phyloP scores from a whole-genome alignment of 2,797 vertebrate genomes.

The Pogonophryne albipinna region DNA sequence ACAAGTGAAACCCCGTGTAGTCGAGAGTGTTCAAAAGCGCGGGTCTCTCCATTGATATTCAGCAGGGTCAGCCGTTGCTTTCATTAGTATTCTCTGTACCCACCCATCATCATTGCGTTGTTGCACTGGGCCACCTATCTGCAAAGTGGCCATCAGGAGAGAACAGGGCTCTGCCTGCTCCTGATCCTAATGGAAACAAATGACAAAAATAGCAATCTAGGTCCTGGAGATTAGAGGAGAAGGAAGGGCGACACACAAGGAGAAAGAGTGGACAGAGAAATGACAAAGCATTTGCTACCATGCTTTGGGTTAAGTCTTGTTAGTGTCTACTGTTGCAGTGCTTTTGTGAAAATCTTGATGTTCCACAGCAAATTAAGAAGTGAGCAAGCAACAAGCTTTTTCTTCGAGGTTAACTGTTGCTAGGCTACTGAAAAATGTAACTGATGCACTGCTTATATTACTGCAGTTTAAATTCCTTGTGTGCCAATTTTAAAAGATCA shows the following conservation, averaged over 20 bases:
- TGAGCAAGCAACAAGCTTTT: conserved; percentile 11
- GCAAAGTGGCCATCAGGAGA: conserved; percentile 41
- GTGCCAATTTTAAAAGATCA: not conserved
- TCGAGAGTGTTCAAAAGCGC: not conserved
- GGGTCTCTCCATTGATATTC: not conserved
- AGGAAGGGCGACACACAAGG: not conserved
- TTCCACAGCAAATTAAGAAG: not conserved
- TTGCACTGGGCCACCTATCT: conserved; percentile 36
- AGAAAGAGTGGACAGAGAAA: not conserved
- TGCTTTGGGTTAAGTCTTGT: not conserved
- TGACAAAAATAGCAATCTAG: conserved; percentile 37
- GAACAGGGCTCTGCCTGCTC: conserved; percentile 23
- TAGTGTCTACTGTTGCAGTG: not conserved
- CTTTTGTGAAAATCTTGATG: not conserved
- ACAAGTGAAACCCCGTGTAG: too few species aligned
- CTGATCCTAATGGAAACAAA: conserved; percentile 51
- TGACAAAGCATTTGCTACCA: not conserved
- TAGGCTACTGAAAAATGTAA: conserved; percentile 31
- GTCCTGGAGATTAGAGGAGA: conserved; percentile 23
- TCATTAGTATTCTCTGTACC: conserved; percentile 45
- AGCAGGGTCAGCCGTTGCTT: conserved; percentile 2
- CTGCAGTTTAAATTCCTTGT: not conserved
- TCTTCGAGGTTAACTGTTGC: conserved; percentile 24
- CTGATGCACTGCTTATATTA: conserved; percentile 3
- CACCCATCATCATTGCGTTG: conserved; percentile 33